Base-by-base conservation (phyloP, 2,888 invertebrate species). In the Ornithoptera priamus region DNA sequence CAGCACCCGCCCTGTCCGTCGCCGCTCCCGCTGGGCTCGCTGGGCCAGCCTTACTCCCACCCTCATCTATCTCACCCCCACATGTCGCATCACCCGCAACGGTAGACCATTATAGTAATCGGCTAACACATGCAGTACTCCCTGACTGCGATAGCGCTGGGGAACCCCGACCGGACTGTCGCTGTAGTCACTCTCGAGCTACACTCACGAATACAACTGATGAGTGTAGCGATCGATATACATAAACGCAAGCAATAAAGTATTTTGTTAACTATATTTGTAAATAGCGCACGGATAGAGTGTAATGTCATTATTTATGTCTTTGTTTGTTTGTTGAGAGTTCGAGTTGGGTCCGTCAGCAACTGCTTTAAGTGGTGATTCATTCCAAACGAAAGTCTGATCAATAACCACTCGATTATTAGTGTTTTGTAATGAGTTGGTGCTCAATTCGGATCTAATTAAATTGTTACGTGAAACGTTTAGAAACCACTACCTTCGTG, bases 71-170 rank as follows among this genome's bases (percentile, higher is more conserved):
- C 94, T 76, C 95, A 95, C 83, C 94, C 95, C 72, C 95, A 95
- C 86, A 95, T 96, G 89, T 94, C 95, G 63, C 96, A 95, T 84
- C 97, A 97, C 90, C 95, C 96, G 80, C 97, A 97, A 92, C 96
- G 97, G 95, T 97, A 96, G 95, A 93, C 86, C 75, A 71, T 30
- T 7, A n/a, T 18, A 17, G 10, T 39, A 12, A n/a, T 7, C 30
- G n/a, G 36, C 42, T 20, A 36, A 20, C 50, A 15, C 20, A 10
- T n/a, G 56, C 18, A 53, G 53, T 15, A 50, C 30, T 2, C 56
- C 64, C 56, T 20, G 30, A 72, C 71, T 73, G 74, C 67, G 61
- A 61, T 74, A 63, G 63, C 62, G 72, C 70, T 69, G 72, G 71
- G 83, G 83, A 82, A 84, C 78, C 75, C 83, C 63, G 18, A 30